Evolutionary conservation across 1,140 invertebrate species (phyloP).

Genomic region (Sarcophaga peregrina): DNA sequence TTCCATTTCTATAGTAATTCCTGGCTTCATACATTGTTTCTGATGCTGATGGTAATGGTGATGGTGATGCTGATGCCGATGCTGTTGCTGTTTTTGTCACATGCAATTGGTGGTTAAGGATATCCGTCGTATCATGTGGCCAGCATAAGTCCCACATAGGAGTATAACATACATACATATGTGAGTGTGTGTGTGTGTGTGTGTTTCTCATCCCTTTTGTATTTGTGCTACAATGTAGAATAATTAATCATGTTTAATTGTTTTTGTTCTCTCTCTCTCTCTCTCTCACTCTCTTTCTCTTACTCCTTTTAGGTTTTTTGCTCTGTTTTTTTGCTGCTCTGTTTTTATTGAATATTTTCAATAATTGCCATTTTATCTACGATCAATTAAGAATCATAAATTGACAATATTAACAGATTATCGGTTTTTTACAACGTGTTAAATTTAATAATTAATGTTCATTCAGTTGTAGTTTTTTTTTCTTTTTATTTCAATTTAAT

Average conservation of each 20-base stretch:
- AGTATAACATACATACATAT: too few relatives aligned
- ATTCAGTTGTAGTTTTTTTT: not conserved
- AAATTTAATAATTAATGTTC: conserved; percentile 23
- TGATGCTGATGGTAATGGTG: too few relatives aligned
- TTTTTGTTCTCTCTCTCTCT: not conserved
- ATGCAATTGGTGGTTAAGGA: too few relatives aligned
- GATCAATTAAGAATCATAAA: conserved; percentile 25
- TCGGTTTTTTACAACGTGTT: conserved; percentile 18
- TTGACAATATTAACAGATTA: conserved; percentile 27
- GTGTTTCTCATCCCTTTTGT: not conserved
- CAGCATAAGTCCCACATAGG: too few relatives aligned
- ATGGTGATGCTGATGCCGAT: too few relatives aligned
- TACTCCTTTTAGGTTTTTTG: not conserved
- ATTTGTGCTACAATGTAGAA: conserved; percentile 7
- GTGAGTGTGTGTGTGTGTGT: too few relatives aligned
- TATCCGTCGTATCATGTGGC: too few relatives aligned
- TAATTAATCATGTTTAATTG: not conserved
- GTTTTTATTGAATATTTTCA: not conserved
- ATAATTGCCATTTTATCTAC: conserved; percentile 22
- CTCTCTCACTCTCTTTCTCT: not conserved
- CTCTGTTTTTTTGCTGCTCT: not conserved
- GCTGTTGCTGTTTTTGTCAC: too few relatives aligned
- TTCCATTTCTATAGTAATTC: too few relatives aligned
- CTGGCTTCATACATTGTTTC: too few relatives aligned
- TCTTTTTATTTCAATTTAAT: too few relatives aligned